A percentile compares a stretch with the other conserved stretches of the same genome.
Evolutionary conservation across 2,797 vertebrate genomes (phyloP).

Genomic region (Austrolebias charrua): DNA sequence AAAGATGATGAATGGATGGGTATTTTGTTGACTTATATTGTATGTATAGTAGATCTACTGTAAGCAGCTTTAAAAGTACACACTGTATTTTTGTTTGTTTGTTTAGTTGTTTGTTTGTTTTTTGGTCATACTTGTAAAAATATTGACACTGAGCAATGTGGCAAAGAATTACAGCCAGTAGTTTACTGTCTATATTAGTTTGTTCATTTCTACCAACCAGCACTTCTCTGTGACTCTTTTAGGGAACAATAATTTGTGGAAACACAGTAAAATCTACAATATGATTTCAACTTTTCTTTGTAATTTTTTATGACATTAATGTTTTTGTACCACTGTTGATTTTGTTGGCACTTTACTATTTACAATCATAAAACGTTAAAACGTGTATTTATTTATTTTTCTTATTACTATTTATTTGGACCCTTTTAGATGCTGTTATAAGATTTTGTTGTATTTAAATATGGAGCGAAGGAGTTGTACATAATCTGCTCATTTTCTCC

Average conservation of each 20-base stretch:
- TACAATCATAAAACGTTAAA: background rate
- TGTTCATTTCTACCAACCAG: slow-evolving; percentile 16
- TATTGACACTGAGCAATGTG: no score
- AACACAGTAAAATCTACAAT: slow-evolving; percentile 18
- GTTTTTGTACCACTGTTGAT: background rate
- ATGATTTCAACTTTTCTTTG: slow-evolving; percentile 1
- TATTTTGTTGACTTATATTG: no score
- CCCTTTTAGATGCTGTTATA: slow-evolving; percentile 7
- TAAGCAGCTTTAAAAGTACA: slow-evolving; percentile 12
- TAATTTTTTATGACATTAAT: no score
- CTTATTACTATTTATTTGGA: slow-evolving; percentile 22
- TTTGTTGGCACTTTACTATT: slow-evolving; percentile 8
- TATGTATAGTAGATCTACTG: no score
- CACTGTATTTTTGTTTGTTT: slow-evolving; percentile 9
- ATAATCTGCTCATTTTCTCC: no score
- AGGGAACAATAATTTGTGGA: background rate
- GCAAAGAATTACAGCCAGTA: background rate
- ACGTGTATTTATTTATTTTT: slow-evolving; percentile 10
- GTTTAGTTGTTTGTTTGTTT: no score
- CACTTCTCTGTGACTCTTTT: background rate
- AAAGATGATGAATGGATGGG: no score
- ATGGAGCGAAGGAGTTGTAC: slow-evolving; percentile 22
- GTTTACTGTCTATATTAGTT: background rate
- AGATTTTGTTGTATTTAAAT: slow-evolving; percentile 31
- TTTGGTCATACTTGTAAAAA: slow-evolving; percentile 7